Conservation (phyloP, 2,113 vertebrate species). For the Melanocharis versteri region DNA sequence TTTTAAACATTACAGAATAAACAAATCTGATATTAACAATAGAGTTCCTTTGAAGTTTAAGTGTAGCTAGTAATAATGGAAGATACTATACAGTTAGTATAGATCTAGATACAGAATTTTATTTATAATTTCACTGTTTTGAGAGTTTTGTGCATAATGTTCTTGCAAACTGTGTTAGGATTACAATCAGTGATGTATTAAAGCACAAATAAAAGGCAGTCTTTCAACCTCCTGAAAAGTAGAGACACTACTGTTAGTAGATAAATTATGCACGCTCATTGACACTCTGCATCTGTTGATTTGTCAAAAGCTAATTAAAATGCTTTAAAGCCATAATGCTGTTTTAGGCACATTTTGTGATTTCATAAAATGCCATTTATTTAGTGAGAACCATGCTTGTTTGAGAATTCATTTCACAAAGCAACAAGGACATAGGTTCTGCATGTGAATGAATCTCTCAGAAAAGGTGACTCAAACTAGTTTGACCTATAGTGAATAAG, state of each 20-base stretch:
- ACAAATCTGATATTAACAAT: not conserved
- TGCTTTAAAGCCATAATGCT: constrained; percentile 54
- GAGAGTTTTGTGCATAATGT: not conserved
- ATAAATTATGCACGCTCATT: constrained; percentile 60
- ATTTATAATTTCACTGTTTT: not conserved
- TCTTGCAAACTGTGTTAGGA: not conserved
- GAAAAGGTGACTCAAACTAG: not conserved
- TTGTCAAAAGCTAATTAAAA: constrained; percentile 71
- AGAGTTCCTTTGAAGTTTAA: not conserved
- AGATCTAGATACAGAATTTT: not conserved
- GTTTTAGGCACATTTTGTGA: constrained; percentile 61
- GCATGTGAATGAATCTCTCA: not conserved
- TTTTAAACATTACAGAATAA: not conserved
- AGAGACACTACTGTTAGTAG: constrained; percentile 44
- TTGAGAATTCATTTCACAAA: constrained; percentile 33
- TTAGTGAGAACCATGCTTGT: constrained; percentile 31
- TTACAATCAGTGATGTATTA: constrained; percentile 12
- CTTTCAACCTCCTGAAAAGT: constrained; percentile 36
- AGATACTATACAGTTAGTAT: not conserved
- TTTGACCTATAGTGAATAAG: not conserved
- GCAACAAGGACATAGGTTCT: not conserved
- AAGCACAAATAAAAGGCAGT: not conserved
- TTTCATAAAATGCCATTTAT: constrained; percentile 67
- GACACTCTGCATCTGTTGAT: constrained; percentile 59
- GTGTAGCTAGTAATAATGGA: not conserved